Conservation (phyloP, 2,113 vertebrate species). For the Ptyas mucosa region DNA sequence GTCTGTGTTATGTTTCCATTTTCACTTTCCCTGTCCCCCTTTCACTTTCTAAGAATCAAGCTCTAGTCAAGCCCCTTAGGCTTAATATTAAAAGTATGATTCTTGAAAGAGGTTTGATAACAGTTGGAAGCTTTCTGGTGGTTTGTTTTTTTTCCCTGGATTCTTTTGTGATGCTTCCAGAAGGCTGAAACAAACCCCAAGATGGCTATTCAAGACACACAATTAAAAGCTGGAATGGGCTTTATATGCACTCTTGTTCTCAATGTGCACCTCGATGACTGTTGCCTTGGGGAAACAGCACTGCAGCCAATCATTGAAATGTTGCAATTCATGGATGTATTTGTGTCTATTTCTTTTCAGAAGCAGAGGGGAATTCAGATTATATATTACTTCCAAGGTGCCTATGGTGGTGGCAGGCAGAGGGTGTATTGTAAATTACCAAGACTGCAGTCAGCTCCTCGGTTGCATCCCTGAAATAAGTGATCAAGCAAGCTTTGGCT, state of each 20-base stretch:
- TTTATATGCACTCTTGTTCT: constrained; percentile 9
- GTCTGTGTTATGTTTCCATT: background rate
- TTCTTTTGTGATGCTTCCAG: constrained; percentile 12
- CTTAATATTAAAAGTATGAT: background rate
- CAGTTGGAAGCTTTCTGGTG: constrained; percentile 18
- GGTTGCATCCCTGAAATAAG: background rate
- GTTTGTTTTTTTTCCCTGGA: background rate
- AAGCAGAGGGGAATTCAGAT: background rate
- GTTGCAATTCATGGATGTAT: background rate
- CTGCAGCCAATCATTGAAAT: background rate
- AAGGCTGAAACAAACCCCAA: constrained; percentile 12
- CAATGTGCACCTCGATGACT: constrained; percentile 35
- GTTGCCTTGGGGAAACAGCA: constrained; percentile 6
- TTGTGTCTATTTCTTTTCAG: constrained; percentile 13
- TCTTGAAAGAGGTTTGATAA: background rate
- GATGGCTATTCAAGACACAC: constrained; percentile 27
- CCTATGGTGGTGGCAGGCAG: background rate
- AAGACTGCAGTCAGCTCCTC: background rate
- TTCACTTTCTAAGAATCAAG: background rate
- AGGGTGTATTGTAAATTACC: background rate
- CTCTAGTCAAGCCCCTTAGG: constrained; percentile 20
- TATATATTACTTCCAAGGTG: constrained; percentile 28
- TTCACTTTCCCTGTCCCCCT: background rate
- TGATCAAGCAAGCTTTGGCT: background rate
- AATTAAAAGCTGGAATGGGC: constrained; percentile 27